phyloP scores from a whole-genome alignment of 1,140 invertebrate genomes.

The Drosophila paulistorum region DNA sequence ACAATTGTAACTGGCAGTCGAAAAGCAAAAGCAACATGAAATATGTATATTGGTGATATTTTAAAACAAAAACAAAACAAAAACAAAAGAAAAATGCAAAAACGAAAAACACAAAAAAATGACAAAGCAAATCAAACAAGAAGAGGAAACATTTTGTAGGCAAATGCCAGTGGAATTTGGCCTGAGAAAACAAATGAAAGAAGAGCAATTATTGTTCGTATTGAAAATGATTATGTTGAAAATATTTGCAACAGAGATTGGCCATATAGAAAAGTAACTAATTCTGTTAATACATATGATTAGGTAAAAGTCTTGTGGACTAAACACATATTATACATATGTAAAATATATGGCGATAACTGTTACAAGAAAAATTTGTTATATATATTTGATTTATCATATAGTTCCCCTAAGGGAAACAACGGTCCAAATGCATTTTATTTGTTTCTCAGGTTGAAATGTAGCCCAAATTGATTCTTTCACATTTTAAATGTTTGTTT shows the following conservation, averaged over 20 bases:
- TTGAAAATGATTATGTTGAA: not conserved
- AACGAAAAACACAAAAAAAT: slow-evolving; percentile 34
- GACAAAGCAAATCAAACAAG: slow-evolving; percentile 38
- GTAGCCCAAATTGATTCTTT: not conserved
- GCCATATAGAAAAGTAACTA: too few species aligned
- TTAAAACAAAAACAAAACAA: slow-evolving; percentile 48
- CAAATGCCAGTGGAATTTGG: not conserved
- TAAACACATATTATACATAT: too few species aligned
- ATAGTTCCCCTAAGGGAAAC: too few species aligned
- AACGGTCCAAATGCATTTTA: too few species aligned
- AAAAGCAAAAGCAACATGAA: slow-evolving; percentile 59
- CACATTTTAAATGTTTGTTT: not conserved
- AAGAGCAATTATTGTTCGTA: not conserved
- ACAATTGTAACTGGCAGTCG: slow-evolving; percentile 58
- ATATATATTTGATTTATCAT: not conserved
- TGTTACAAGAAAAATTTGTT: not conserved
- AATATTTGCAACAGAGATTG: not conserved
- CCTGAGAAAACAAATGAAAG: not conserved
- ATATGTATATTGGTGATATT: slow-evolving; percentile 73
- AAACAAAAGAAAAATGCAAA: slow-evolving; percentile 32
- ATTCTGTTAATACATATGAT: too few species aligned
- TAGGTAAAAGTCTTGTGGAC: too few species aligned
- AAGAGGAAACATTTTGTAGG: slow-evolving; percentile 42
- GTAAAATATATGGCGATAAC: not conserved
- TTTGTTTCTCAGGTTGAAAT: not conserved